Conservation (phyloP, 1,140 invertebrate genomes). For the Trichonephila clavipes region DNA sequence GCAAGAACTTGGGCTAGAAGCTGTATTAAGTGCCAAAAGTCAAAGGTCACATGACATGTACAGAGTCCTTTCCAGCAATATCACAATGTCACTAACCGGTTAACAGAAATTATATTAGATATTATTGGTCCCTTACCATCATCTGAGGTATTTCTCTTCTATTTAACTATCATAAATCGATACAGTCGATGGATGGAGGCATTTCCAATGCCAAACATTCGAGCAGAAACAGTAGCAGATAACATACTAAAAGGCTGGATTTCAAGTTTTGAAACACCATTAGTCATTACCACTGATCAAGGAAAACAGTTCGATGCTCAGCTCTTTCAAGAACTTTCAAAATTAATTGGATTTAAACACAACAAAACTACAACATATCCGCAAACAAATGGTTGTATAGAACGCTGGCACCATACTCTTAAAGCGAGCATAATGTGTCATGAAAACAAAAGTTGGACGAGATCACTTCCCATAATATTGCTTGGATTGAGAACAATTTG, state of each 20-base stretch:
- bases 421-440: slow-evolving; percentile 71
- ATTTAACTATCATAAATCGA: slow-evolving; percentile 13
- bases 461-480: not conserved
- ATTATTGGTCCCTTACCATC: slow-evolving; percentile 12
- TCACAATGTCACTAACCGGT: not conserved
- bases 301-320: not conserved
- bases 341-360: not conserved
- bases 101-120: slow-evolving; percentile 27
- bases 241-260: slow-evolving; percentile 43
- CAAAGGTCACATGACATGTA: not conserved
- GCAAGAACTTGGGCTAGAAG: not conserved
- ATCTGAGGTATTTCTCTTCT: not conserved
- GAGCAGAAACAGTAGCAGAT: not conserved
- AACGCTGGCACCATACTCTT: slow-evolving; percentile 74
- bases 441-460: slow-evolving; percentile 14
- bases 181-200: slow-evolving; percentile 27
- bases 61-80: not conserved
- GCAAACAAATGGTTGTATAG: slow-evolving; percentile 78
- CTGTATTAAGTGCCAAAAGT: not conserved
- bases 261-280: not conserved
- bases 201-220: slow-evolving; percentile 3
- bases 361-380: slow-evolving; percentile 78
- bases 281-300: slow-evolving; percentile 78
- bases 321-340: slow-evolving; percentile 31
- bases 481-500: not conserved